Base-by-base conservation (phyloP, 2,888 invertebrate species). In the Oscheius myriophilus region DNA sequence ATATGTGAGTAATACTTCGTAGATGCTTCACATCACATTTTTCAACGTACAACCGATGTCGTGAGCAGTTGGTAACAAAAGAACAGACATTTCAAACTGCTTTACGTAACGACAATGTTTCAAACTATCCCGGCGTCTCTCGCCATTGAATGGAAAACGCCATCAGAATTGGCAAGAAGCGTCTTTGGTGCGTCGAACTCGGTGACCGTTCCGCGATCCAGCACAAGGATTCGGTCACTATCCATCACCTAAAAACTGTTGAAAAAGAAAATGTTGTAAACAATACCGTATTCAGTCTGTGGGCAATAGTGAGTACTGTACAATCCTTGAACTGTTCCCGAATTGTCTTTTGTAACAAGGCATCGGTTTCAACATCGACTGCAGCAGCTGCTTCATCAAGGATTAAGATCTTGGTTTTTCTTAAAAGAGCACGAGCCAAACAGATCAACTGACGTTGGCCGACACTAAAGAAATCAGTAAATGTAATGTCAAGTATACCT, bases 301-400 rank as follows among this genome's bases (percentile, higher is more conserved):
- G 84, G 12, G 84, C 84, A 61, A 84, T 84, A 12, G 84, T 84
- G 4, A 84, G 70, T 14, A 84, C 92, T 0, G 94, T 95, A 76
- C 92, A 91, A 80, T 92, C 91, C 76, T 91, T 91, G 87, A 94
- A 94, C 54, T 92, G 91, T 70, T 91, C 90, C 42, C 67, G 90
- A 71, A 95, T 89, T 0, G 93, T 92, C 77, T 91, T 90, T 91
- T 93, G 90, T 12, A 86, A 71, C n/a, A 84, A 79, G 26, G 77
- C 76, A 52, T 85, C 84, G 0, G 84, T 85, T 63, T 84, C 84
- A 49, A 83, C 74, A 57, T 85, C 87, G 2, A 90, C 88, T 0
- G 90, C 89, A 0, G 90, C 89, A 2, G 90, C 90, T 0, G 90
- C 90, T 82, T 90, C 90, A 77, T 90, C 90, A 67, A 90, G 80